Conservation (phyloP, 1,140 invertebrate species). For the Scaptomyza hsui region DNA sequence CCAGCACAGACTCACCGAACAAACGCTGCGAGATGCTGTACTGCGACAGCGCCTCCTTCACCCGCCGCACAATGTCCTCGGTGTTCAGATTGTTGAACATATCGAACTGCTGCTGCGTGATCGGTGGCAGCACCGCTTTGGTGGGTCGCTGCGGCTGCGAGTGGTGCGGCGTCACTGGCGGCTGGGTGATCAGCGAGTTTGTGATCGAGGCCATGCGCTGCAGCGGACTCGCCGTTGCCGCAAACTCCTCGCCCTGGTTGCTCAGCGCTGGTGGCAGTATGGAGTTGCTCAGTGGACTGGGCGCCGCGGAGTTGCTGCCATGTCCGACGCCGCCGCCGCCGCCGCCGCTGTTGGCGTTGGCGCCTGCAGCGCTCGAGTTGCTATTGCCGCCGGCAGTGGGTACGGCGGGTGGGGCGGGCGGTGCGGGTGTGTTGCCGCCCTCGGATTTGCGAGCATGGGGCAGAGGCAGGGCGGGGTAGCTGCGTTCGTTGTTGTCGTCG, state of each 20-base stretch:
- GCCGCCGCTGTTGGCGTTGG: neutral
- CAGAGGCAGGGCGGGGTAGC: conserved; percentile 62
- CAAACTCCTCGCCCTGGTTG: conserved; percentile 89
- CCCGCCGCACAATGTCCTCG: conserved; percentile 98
- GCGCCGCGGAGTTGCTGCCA: conserved; percentile 84
- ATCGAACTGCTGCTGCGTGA: conserved; percentile 99
- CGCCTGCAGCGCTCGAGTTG: conserved; percentile 68
- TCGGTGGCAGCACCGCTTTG: conserved; percentile 97
- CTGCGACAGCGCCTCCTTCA: conserved; percentile 98
- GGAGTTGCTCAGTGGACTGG: conserved; percentile 91
- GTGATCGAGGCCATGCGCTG: conserved; percentile 99
- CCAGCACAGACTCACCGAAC: conserved; percentile 98
- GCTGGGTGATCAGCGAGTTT: conserved; percentile 97
- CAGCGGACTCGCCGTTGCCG: conserved; percentile 94
- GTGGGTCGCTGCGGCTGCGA: conserved; percentile 93
- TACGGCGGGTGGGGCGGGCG: conserved; percentile 87
- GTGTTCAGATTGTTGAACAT: conserved; percentile 99
- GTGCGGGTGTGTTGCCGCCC: conserved; percentile 92
- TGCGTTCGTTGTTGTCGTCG: conserved; percentile 80
- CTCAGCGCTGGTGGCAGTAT: conserved; percentile 92
- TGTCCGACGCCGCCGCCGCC: conserved; percentile 13
- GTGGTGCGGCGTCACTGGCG: conserved; percentile 92
- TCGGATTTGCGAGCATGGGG: conserved; percentile 59
- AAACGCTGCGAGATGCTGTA: conserved; percentile 99
- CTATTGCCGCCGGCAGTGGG: conserved; percentile 86